Percentiles rank a stretch among this genome's conserved stretches.
Conservation (phyloP, 2,888 invertebrate species). For the Toxonevra muliebris region DNA sequence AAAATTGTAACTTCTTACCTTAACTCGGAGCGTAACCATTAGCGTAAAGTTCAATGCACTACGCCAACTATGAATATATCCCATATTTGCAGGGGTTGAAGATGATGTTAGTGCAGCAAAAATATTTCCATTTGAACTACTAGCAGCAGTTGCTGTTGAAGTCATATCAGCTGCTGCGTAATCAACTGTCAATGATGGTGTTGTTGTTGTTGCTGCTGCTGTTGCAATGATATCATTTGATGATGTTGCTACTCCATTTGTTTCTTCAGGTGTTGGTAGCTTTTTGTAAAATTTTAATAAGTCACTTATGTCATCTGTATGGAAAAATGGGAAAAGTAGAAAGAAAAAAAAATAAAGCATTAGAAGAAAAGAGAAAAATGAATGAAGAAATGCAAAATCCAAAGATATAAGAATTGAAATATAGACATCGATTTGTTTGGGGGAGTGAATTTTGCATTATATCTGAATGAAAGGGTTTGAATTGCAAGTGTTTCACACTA, state of each 20-base stretch:
- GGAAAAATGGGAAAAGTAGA: conserved; percentile 13
- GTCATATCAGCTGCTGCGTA: conserved; percentile 22
- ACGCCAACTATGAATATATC: conserved; percentile 59
- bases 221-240: conserved; percentile 5
- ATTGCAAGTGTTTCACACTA: not conserved
- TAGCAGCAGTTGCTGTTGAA: conserved; percentile 32
- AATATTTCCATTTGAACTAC: conserved; percentile 13
- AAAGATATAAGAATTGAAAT: conserved; percentile 4
- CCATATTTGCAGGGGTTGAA: conserved; percentile 59
- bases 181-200: conserved; percentile 23
- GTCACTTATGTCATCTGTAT: conserved; percentile 63
- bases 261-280: conserved; percentile 54
- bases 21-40: conserved; percentile 62
- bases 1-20: conserved; percentile 48
- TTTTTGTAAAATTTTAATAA: conserved; percentile 64
- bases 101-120: conserved; percentile 35
- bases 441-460: not conserved
- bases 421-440: not conserved
- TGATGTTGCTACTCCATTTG: conserved; percentile 31
- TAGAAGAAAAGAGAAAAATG: not conserved
- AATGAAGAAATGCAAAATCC: conserved; percentile 1
- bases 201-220: conserved; percentile 26
- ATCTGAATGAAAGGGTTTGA: not conserved
- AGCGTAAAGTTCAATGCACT: conserved; percentile 62
- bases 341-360: conserved; percentile 6